Conservation (phyloP, 2,888 invertebrate species). For the Caradrina clavipalpis region DNA sequence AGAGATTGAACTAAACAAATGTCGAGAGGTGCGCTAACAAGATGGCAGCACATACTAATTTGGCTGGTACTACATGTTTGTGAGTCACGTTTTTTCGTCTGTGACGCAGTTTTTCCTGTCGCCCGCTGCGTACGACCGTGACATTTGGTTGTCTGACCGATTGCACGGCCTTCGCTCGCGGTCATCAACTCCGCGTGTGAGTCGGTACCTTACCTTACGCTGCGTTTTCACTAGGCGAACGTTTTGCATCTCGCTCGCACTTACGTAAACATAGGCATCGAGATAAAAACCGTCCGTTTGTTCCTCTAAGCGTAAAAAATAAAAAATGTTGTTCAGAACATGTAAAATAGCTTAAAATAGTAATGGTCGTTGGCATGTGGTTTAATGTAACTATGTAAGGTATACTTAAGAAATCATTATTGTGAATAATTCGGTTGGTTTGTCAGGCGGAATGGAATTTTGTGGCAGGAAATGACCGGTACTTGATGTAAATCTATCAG, state of each 20-base stretch:
- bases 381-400: constrained; percentile 60
- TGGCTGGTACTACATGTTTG: constrained; percentile 54
- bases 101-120: constrained; percentile 87
- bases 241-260: constrained; percentile 71
- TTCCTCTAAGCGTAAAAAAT: constrained; percentile 67
- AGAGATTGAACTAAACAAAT: constrained; percentile 33
- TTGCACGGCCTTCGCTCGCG: constrained; percentile 89
- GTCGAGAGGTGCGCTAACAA: constrained; percentile 46
- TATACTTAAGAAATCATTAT: constrained; percentile 69
- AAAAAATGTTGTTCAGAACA: constrained; percentile 65
- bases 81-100: constrained; percentile 88
- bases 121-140: constrained; percentile 84
- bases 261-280: constrained; percentile 60
- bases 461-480: constrained; percentile 70
- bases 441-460: constrained; percentile 70
- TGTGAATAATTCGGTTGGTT: constrained; percentile 59
- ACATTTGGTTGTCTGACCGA: constrained; percentile 90
- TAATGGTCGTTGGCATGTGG: constrained; percentile 68
- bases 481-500: constrained; percentile 68
- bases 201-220: constrained; percentile 79
- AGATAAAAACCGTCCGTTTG: constrained; percentile 71
- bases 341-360: constrained; percentile 67
- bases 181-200: constrained; percentile 88
- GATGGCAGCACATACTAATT: constrained; percentile 71
- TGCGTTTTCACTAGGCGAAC: constrained; percentile 77